Base-by-base conservation (phyloP, 1,140 invertebrate genomes). In the Nylanderia fulva region DNA sequence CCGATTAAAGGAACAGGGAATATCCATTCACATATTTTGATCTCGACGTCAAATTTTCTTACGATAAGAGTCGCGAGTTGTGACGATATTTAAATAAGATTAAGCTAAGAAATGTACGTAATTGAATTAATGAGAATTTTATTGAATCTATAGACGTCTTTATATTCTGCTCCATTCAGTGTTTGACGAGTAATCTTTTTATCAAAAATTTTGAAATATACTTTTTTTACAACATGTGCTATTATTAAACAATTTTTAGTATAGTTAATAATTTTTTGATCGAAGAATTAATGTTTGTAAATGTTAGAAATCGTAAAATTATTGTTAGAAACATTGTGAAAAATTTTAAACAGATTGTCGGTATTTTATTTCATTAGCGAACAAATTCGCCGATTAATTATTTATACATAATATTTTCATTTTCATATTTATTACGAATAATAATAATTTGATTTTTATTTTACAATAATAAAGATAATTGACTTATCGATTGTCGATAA, bases 51-150 rank as follows among this genome's bases (percentile, higher is more conserved):
- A 71, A 82, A 71, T 82, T 72, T 82, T 68, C 48, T 54, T 45
- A 85, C 9, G 13, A 24, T 52, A 45, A 63, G 58, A 45, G 36
- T 84, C 29, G 42, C 48, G 33, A 48, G n/a, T 45, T 75, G 48
- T 60, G 27, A 58, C 58, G 18, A 27, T 39, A 72, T 8, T 83
- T 75, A 42, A 61, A 42, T 83, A 45, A 69, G 21, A 15, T 24
- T 82, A 66, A 74, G 29, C 13, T 42, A 15, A 33, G 39, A 27
- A 68, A 56, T 86, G 68, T 82, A 87, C 61, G 75, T 48, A n/a
- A n/a, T 69, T 27, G 36, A 29, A 87, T 83, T 86, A 83, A 87
- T 60, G 27, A 69, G 36, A 68, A 87, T 58, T 66, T 87, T 74
- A 60, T 86, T 74, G 18, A 66, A 15, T 82, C 39, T 56, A 82